Base-by-base conservation (phyloP, 2,888 invertebrate species). In the Ormyrus thymus region DNA sequence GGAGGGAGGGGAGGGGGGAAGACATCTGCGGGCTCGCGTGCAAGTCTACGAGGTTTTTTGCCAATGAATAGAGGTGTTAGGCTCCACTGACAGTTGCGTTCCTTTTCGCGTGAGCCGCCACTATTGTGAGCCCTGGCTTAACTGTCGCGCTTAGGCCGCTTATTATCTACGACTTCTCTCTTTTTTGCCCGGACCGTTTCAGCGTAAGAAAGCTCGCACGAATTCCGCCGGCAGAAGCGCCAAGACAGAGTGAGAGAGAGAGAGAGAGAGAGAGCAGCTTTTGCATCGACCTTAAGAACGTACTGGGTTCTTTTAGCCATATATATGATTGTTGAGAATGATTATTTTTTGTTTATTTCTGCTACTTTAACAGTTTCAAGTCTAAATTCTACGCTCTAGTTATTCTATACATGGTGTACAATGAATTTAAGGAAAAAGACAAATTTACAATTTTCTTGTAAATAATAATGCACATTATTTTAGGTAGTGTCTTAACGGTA, bases 1-100 rank as follows among this genome's bases (percentile, higher is more conserved):
- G 29, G 43, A 13, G 62, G 5, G 46, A 58, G 51, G 50, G 70
- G 66, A 74, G 58, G 46, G 64, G 51, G 50, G 70, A 75, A 74
- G 58, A 66, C 66, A 43, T 55, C 53, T 9, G 29, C 7, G 6
- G 29, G 29, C 29, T 29, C 29, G 29, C 29, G 29, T 29, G 29
- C 4, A 29, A 29, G 29, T 29, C 29, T 29, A 29, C 29, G 29
- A 29, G 29, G 29, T 29, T 29, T 29, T 29, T 29, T 29, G 29
- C 29, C 29, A 29, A 29, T 29, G 29, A 29, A 29, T 29, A 29
- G 29, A 29, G 29, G 29, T 29, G 29, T 29, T 29, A 29, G 29
- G 29, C 29, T 29, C 4, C 29, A 29, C 29, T 29, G 29, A 29
- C 29, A 29, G 29, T 29, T 29, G 29, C 29, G 29, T 4, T 29